phyloP scores from a whole-genome alignment of 2,797 vertebrate species.

The Morelia viridis region DNA sequence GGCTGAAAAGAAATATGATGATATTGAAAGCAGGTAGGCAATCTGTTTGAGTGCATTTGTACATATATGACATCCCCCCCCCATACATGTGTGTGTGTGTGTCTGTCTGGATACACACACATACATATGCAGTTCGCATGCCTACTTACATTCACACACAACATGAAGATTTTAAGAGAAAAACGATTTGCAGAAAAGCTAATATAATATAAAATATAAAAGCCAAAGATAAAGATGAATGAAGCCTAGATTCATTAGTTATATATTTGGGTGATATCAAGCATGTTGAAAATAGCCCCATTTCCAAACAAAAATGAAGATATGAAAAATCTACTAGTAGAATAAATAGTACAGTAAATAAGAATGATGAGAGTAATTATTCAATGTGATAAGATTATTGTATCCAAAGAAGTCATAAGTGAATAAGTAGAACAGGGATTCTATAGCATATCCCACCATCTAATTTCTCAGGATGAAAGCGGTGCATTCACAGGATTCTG shows the following conservation, averaged over 20 bases:
- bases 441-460: neutral
- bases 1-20: too few species aligned
- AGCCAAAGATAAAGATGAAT: slow-evolving; percentile 7
- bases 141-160: neutral
- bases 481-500: neutral
- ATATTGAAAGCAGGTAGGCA: neutral
- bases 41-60: neutral
- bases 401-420: neutral
- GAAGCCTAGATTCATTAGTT: neutral
- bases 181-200: neutral
- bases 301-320: slow-evolving; percentile 34
- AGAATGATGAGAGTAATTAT: slow-evolving; percentile 12
- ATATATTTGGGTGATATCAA: neutral
- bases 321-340: slow-evolving; percentile 27
- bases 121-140: neutral
- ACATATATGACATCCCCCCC: neutral
- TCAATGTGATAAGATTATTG: slow-evolving; percentile 21
- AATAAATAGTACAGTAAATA: slow-evolving; percentile 27
- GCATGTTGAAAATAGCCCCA: neutral
- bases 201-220: neutral
- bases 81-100: neutral
- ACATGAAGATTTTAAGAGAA: neutral
- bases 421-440: neutral
- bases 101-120: neutral
- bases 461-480: neutral